Percentiles rank a stretch among this genome's conserved stretches.
phyloP scores from a whole-genome alignment of 1,140 invertebrate genomes.

The Conus betulinus region DNA sequence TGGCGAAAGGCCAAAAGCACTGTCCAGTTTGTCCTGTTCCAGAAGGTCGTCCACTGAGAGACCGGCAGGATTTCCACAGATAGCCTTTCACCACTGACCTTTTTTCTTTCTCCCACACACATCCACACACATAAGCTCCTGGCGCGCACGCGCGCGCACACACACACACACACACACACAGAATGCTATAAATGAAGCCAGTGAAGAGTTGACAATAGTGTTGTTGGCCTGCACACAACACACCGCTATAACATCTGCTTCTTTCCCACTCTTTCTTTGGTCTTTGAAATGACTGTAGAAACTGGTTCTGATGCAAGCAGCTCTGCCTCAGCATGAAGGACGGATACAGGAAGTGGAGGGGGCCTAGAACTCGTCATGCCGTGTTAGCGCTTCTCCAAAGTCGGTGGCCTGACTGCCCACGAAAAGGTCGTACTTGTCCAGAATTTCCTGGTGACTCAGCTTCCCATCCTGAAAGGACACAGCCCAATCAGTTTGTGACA shows the following conservation, averaged over 20 bases:
- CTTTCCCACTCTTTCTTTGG: background rate
- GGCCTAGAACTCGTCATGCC: slow-evolving; percentile 85
- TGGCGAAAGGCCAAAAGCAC: background rate
- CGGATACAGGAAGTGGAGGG: background rate
- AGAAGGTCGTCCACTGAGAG: background rate
- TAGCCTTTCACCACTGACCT: background rate
- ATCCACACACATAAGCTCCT: background rate
- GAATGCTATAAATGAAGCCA: background rate
- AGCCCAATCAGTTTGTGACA: too few species aligned
- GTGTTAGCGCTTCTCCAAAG: slow-evolving; percentile 95
- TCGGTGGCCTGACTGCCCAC: slow-evolving; percentile 99
- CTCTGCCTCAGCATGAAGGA: slow-evolving; percentile 4
- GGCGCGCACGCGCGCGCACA: too few species aligned
- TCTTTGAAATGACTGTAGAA: background rate
- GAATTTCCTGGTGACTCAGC: slow-evolving; percentile 92
- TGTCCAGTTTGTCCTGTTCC: background rate
- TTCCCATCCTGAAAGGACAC: slow-evolving; percentile 82
- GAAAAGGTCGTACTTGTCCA: slow-evolving; percentile 97
- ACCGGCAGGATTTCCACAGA: background rate
- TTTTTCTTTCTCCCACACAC: background rate
- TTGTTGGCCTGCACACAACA: background rate
- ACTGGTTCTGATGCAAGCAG: background rate
- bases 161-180: too few species aligned
- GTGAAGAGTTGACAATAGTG: background rate
- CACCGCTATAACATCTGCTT: background rate